A percentile compares a stretch with the other conserved stretches of the same genome.
phyloP scores from a whole-genome alignment of 2,888 invertebrate genomes.

The Abrostola tripartita region DNA sequence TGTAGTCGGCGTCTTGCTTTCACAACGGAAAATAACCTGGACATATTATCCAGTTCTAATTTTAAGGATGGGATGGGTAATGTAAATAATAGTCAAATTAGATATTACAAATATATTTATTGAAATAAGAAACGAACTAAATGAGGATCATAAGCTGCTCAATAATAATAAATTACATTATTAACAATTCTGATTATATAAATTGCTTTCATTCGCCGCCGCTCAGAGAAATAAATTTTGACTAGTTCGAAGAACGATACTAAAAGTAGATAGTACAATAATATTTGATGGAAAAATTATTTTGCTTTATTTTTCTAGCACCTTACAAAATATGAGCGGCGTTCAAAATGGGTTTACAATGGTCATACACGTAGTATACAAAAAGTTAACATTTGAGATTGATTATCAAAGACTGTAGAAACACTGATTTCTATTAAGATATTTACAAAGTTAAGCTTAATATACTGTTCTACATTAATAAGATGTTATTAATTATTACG shows the following conservation, averaged over 20 bases:
- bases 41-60: too few species aligned
- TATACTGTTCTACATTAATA: constrained; percentile 71
- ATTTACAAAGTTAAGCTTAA: constrained; percentile 85
- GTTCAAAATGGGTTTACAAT: constrained; percentile 49
- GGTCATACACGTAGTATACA: constrained; percentile 74
- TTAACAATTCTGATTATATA: constrained; percentile 61
- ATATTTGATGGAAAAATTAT: constrained; percentile 38
- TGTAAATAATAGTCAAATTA: constrained; percentile 65
- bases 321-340: constrained; percentile 68
- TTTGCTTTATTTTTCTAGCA: constrained; percentile 68
- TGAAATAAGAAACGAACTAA: constrained; percentile 85
- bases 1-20: too few species aligned
- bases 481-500: constrained; percentile 57
- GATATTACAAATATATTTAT: constrained; percentile 88
- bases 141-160: constrained; percentile 80
- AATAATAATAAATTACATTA: constrained; percentile 73
- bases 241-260: constrained; percentile 79
- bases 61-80: too few species aligned
- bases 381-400: constrained; percentile 78
- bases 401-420: constrained; percentile 83
- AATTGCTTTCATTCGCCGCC: constrained; percentile 67
- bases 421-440: constrained; percentile 79
- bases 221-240: constrained; percentile 79
- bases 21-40: too few species aligned
- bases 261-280: constrained; percentile 52